A percentile compares a stretch with the other conserved stretches of the same genome.
Conservation (phyloP, 2,797 vertebrate genomes). For the Danio kyathit region DNA sequence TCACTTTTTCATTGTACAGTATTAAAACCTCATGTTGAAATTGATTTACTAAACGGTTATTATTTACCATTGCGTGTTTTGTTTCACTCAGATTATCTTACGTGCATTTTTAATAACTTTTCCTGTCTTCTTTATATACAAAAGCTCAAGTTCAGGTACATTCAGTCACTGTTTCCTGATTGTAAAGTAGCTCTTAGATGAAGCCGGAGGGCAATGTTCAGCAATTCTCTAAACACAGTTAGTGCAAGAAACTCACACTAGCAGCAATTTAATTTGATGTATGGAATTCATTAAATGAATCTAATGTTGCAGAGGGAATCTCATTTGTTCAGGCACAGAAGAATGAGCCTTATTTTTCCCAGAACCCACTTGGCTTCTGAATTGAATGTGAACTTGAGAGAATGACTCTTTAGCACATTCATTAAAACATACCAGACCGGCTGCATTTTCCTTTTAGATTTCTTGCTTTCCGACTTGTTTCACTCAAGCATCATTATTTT, state of each 20-base stretch:
- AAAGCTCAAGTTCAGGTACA: not conserved
- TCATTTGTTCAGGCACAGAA: slow-evolving; percentile 67
- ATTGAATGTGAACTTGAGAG: slow-evolving; percentile 55
- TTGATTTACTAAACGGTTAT: too few species aligned
- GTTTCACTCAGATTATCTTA: too few species aligned
- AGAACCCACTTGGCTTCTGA: slow-evolving; percentile 64
- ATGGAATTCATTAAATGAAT: slow-evolving; percentile 77
- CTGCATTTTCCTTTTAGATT: not conserved
- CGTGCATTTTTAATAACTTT: not conserved
- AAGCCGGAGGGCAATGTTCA: slow-evolving; percentile 16
- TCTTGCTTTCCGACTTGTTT: not conserved
- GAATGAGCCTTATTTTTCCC: slow-evolving; percentile 66
- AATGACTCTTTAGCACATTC: slow-evolving; percentile 35
- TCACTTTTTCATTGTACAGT: too few species aligned
- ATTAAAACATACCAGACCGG: slow-evolving; percentile 24
- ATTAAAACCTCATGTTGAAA: too few species aligned
- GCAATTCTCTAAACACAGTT: slow-evolving; percentile 67
- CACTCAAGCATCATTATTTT: slow-evolving; percentile 33
- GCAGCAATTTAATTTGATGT: slow-evolving; percentile 71
- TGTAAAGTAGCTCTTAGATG: slow-evolving; percentile 23
- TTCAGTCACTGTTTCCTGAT: slow-evolving; percentile 23
- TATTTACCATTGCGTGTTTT: too few species aligned
- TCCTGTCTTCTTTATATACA: not conserved
- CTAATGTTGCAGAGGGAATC: slow-evolving; percentile 70
- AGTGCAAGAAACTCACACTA: slow-evolving; percentile 49